These are phyloP conservation scores for Aricia artaxerxes DNA, from an alignment of 2,888 invertebrate species.

Conservation along the genomic window DNA sequence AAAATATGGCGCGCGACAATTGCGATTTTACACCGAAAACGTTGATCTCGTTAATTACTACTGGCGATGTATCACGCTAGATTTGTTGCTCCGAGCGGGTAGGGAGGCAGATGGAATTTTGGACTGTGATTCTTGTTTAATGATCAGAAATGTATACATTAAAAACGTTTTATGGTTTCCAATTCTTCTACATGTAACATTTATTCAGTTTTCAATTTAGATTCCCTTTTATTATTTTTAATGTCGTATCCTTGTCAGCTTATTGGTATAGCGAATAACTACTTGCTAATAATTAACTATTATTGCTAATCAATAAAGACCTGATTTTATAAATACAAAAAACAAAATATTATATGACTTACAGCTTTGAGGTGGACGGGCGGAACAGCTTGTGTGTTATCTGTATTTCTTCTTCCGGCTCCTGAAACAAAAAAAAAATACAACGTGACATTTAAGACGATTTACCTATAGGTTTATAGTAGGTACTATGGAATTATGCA, in stretches of 20 bases:
- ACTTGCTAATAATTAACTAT: not conserved
- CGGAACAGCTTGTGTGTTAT: conserved; percentile 75
- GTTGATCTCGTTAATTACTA: conserved; percentile 28
- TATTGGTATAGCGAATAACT: not conserved
- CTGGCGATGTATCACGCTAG: not conserved
- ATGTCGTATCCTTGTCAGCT: not conserved
- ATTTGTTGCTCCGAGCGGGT: not conserved
- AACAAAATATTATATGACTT: conserved; percentile 45
- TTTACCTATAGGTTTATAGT: too few species aligned
- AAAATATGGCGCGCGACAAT: conserved; percentile 59
- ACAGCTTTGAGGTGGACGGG: conserved; percentile 69
- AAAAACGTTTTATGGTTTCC: too few species aligned
- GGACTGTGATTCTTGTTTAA: not conserved
- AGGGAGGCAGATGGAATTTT: not conserved
- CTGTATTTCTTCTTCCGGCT: conserved; percentile 54
- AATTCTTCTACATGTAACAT: too few species aligned
- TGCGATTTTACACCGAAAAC: conserved; percentile 43
- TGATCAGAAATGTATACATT: not conserved
- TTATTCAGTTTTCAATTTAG: too few species aligned
- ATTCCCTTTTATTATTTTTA: not conserved
- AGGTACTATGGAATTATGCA: too few species aligned
- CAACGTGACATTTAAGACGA: too few species aligned
- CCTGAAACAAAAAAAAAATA: conserved; percentile 62
- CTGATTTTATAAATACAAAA: too few species aligned
- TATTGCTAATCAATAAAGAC: too few species aligned